Percentiles rank a stretch among this genome's conserved stretches.
Evolutionary conservation across 2,888 invertebrate genomes (phyloP).

Genomic region (Conchocele bisecta): DNA sequence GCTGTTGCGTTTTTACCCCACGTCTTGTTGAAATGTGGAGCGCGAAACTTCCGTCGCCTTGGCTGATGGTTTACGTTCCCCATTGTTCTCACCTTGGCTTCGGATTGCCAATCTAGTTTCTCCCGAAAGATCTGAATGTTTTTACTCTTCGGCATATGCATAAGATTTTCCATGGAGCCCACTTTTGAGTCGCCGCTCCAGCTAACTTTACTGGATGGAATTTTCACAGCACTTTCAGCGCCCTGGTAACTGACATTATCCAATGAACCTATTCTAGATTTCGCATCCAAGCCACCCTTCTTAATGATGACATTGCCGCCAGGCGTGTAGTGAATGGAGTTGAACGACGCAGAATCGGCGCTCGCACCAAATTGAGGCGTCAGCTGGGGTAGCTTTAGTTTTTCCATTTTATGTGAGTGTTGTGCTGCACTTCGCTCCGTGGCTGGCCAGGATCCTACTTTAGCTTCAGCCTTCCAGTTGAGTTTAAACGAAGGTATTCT

Average conservation of each 20-base stretch:
- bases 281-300: constrained; percentile 44
- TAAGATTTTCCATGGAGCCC: constrained; percentile 64
- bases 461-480: constrained; percentile 66
- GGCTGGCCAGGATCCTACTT: constrained; percentile 61
- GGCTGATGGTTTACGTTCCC: constrained; percentile 68
- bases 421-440: constrained; percentile 3
- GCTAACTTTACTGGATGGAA: constrained; percentile 49
- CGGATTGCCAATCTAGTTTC: constrained; percentile 64
- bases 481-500: constrained; percentile 65
- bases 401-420: background rate
- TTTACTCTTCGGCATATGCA: constrained; percentile 62
- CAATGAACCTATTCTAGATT: constrained; percentile 61
- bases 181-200: constrained; percentile 66
- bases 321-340: constrained; percentile 67
- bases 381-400: constrained; percentile 48
- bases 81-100: constrained; percentile 68
- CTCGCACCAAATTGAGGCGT: constrained; percentile 65
- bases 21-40: constrained; percentile 55
- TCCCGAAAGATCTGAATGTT: constrained; percentile 63
- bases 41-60: constrained; percentile 44
- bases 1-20: constrained; percentile 53
- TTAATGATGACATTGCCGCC: constrained; percentile 52
- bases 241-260: constrained; percentile 62
- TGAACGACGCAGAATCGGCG: constrained; percentile 59
- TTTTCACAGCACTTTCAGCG: constrained; percentile 51